Conservation (phyloP, 2,888 invertebrate genomes). For the Polydesmus complanatus region DNA sequence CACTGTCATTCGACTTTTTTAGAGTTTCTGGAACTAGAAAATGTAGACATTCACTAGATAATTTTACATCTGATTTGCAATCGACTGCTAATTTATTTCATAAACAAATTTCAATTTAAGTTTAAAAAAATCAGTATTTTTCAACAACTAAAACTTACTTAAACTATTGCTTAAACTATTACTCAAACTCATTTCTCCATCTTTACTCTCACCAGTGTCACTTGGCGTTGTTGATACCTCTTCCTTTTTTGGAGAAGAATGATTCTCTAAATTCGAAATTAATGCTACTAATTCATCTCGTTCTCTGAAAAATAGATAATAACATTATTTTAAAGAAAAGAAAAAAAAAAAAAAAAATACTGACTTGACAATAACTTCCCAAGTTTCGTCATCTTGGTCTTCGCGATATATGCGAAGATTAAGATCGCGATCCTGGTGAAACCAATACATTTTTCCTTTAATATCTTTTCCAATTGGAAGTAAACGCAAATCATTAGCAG, state of each 20-base stretch:
- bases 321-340: neutral
- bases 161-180: neutral
- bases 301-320: conserved; percentile 41
- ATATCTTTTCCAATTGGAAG: conserved; percentile 85
- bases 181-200: conserved; percentile 14
- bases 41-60: neutral
- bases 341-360: conserved; percentile 3
- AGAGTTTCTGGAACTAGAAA: neutral
- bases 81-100: too few relatives aligned
- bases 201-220: conserved; percentile 22
- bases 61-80: neutral
- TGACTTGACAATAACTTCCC: conserved; percentile 68
- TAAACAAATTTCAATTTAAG: too few relatives aligned
- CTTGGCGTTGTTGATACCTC: conserved; percentile 36
- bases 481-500: conserved; percentile 64
- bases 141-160: neutral
- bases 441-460: conserved; percentile 85
- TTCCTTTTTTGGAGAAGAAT: conserved; percentile 51
- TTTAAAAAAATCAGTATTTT: neutral
- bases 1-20: neutral
- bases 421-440: conserved; percentile 72
- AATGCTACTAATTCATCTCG: conserved; percentile 65
- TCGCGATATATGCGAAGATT: conserved; percentile 87
- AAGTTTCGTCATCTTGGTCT: conserved; percentile 90
- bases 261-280: conserved; percentile 56